phyloP scores from a whole-genome alignment of 2,888 invertebrate genomes.

The Euplagia quadripunctaria region DNA sequence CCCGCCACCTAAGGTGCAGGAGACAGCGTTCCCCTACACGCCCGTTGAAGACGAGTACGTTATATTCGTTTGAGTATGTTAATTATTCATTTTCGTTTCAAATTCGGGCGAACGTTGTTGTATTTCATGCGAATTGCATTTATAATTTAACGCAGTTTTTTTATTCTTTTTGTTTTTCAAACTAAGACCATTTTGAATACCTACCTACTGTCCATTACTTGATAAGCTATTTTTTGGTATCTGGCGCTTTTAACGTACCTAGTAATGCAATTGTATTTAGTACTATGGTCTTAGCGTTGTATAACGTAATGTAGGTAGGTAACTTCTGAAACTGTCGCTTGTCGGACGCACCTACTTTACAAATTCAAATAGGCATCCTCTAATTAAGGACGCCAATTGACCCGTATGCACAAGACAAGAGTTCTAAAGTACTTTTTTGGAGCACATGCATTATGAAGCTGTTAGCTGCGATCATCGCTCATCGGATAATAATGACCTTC shows the following conservation, averaged over 20 bases:
- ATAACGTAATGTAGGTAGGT: background rate
- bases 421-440: background rate
- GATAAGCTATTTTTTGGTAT: background rate
- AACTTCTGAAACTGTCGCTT: background rate
- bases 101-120: conserved; percentile 51
- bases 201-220: background rate
- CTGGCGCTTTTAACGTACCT: background rate
- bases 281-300: background rate
- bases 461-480: too few relatives aligned
- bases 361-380: conserved; percentile 36
- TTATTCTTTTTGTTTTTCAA: background rate
- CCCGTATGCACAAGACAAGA: conserved; percentile 21
- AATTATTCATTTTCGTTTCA: conserved; percentile 68
- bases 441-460: too few relatives aligned
- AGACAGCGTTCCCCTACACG: conserved; percentile 82
- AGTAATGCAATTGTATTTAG: background rate
- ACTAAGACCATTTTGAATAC: background rate
- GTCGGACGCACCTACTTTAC: conserved; percentile 17
- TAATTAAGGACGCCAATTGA: conserved; percentile 45
- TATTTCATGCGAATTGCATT: conserved; percentile 27
- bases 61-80: conserved; percentile 79
- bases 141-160: conserved; percentile 6
- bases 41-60: conserved; percentile 88
- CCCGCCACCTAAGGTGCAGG: conserved; percentile 85
- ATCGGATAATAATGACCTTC: too few relatives aligned